Conservation (phyloP, 2,888 invertebrate species). For the Plutella xylostella region DNA sequence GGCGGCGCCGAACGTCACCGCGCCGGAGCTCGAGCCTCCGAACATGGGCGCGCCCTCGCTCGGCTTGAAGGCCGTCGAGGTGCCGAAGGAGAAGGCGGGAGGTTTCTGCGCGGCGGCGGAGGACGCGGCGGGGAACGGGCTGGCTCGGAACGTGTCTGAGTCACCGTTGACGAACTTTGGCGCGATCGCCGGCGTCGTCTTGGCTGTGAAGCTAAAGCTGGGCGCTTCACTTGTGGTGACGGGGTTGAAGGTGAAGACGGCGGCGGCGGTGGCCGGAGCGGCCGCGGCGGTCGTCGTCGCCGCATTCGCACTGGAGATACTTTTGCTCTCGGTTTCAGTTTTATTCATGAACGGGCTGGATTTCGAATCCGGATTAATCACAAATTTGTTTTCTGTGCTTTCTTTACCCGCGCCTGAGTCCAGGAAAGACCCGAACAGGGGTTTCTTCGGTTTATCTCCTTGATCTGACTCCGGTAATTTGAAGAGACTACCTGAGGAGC, state of each 20-base stretch:
- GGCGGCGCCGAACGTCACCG: neutral
- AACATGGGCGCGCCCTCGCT: conserved; percentile 10
- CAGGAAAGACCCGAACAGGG: too few relatives aligned
- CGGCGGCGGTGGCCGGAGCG: conserved; percentile 18
- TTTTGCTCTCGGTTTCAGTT: too few relatives aligned
- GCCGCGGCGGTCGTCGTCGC: conserved; percentile 16
- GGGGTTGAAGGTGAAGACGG: conserved; percentile 40
- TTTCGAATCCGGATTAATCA: too few relatives aligned
- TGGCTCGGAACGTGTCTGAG: too few relatives aligned
- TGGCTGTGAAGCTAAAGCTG: conserved; percentile 39
- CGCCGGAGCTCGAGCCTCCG: neutral
- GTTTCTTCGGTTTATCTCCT: too few relatives aligned
- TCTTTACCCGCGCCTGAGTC: too few relatives aligned
- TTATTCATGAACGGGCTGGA: too few relatives aligned
- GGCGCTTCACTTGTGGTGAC: conserved; percentile 23
- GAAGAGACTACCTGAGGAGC: too few relatives aligned
- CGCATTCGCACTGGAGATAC: too few relatives aligned
- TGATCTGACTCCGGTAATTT: conserved; percentile 23
- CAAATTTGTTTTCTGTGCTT: too few relatives aligned
- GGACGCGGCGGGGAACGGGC: conserved; percentile 21
- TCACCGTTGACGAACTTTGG: neutral
- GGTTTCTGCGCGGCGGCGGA: conserved; percentile 30
- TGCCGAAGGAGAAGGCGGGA: conserved; percentile 36
- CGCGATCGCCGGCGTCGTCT: neutral
- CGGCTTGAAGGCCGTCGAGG: conserved; percentile 28